A percentile compares a stretch with the other conserved stretches of the same genome.
These are phyloP conservation scores for Lamellibrachia luymesi DNA, from an alignment of 1,140 invertebrate genomes.

Conservation along the genomic window DNA sequence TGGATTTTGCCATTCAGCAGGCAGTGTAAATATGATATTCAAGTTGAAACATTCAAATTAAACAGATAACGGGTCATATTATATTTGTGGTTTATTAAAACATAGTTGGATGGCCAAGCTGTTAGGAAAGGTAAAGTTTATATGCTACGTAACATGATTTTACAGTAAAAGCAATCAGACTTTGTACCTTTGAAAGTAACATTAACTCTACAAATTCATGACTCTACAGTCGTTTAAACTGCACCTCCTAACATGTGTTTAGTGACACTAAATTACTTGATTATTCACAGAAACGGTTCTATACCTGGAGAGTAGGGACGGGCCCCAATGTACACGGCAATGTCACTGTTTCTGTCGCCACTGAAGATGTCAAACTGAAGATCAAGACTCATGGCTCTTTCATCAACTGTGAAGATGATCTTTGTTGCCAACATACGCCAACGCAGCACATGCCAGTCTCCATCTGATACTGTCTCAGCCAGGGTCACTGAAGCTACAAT, in stretches of 20 bases:
- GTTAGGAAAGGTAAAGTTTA: no score
- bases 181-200: no score
- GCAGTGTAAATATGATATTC: no score
- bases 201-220: no score
- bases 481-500: conserved; percentile 28
- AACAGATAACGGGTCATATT: no score
- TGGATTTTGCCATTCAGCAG: no score
- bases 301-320: conserved; percentile 37
- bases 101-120: no score
- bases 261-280: neutral
- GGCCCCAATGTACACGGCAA: conserved; percentile 36
- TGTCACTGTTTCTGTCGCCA: conserved; percentile 18
- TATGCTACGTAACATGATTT: no score
- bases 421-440: conserved; percentile 29
- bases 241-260: neutral
- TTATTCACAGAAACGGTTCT: neutral
- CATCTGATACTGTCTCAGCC: conserved; percentile 32
- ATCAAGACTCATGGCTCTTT: neutral
- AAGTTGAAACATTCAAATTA: no score
- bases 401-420: neutral
- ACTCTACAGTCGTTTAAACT: neutral
- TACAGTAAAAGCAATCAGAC: no score
- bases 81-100: no score
- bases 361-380: neutral
- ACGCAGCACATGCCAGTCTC: conserved; percentile 35